These are phyloP conservation scores for Dreissena rostriformis DNA, from an alignment of 1,140 invertebrate species.

Conservation along the genomic window DNA sequence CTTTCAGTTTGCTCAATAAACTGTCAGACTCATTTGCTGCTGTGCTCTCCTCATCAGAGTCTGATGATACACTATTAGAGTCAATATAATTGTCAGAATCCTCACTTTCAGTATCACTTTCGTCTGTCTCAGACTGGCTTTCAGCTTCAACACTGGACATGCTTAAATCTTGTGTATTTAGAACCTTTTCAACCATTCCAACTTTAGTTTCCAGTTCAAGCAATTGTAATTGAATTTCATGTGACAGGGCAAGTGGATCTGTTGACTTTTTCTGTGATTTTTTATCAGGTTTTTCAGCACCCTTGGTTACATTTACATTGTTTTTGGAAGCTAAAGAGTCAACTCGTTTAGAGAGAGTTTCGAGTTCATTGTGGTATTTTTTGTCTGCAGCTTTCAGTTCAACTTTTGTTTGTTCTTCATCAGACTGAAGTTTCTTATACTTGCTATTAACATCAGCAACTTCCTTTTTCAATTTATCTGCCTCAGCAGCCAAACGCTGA, in stretches of 20 bases:
- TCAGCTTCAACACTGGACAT: slow-evolving; percentile 30
- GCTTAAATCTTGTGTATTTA: slow-evolving; percentile 53
- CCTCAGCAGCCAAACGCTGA: slow-evolving; percentile 64
- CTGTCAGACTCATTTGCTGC: slow-evolving; percentile 51
- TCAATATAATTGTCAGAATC: slow-evolving; percentile 62
- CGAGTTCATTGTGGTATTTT: slow-evolving; percentile 64
- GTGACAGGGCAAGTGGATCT: slow-evolving; percentile 38
- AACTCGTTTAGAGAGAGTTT: slow-evolving; percentile 55
- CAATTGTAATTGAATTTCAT: slow-evolving; percentile 69
- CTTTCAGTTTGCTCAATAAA: slow-evolving; percentile 63
- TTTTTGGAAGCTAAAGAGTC: slow-evolving; percentile 61
- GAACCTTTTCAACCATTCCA: slow-evolving; percentile 63
- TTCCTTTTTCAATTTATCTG: slow-evolving; percentile 64
- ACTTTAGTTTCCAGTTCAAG: slow-evolving; percentile 69
- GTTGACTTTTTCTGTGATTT: slow-evolving; percentile 34
- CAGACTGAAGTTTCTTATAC: slow-evolving; percentile 65
- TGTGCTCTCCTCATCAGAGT: slow-evolving; percentile 48
- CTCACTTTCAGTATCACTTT: slow-evolving; percentile 57
- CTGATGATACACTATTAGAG: slow-evolving; percentile 50
- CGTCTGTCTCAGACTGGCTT: slow-evolving; percentile 35
- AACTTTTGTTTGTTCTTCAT: slow-evolving; percentile 65
- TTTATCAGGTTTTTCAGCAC: slow-evolving; percentile 5
- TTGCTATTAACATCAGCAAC: slow-evolving; percentile 58
- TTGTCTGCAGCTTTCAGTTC: slow-evolving; percentile 61
- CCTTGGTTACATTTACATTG: slow-evolving; percentile 58